A percentile compares a stretch with the other conserved stretches of the same genome.
phyloP scores from a whole-genome alignment of 2,888 invertebrate species.

The Folsomia manolachei region DNA sequence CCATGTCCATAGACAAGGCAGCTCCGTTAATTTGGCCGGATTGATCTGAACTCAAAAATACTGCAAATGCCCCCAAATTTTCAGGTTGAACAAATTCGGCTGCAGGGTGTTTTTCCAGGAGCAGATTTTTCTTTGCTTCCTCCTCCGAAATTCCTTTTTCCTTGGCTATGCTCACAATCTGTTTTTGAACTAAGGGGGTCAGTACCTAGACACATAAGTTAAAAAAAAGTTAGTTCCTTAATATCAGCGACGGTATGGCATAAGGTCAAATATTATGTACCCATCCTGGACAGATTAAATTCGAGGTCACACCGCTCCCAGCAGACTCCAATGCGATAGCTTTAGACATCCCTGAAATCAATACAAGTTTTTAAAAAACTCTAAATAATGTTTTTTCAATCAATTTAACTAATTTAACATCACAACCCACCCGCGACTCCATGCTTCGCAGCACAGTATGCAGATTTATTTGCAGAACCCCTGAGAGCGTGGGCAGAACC shows the following conservation, averaged over 20 bases:
- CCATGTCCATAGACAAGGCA: slow-evolving; percentile 30
- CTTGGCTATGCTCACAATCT: slow-evolving; percentile 34
- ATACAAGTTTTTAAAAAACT: not conserved
- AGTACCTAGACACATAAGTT: too few relatives aligned
- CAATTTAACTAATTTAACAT: too few relatives aligned
- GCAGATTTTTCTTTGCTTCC: slow-evolving; percentile 19
- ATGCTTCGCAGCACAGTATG: slow-evolving; percentile 53
- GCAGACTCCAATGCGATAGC: slow-evolving; percentile 53
- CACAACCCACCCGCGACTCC: slow-evolving; percentile 52
- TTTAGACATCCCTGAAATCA: slow-evolving; percentile 49
- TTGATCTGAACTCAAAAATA: slow-evolving; percentile 31
- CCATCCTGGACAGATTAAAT: slow-evolving; percentile 54
- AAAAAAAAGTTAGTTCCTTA: too few relatives aligned
- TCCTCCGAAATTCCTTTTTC: slow-evolving; percentile 27
- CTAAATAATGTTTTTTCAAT: not conserved
- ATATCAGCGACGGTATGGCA: too few relatives aligned
- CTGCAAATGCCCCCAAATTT: slow-evolving; percentile 27
- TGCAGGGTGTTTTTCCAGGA: slow-evolving; percentile 31
- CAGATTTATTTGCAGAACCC: slow-evolving; percentile 52
- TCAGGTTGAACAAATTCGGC: slow-evolving; percentile 30
- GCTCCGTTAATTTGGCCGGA: slow-evolving; percentile 29
- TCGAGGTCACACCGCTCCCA: slow-evolving; percentile 52
- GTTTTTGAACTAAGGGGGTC: slow-evolving; percentile 47
- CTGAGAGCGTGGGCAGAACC: slow-evolving; percentile 52
- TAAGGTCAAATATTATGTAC: too few relatives aligned